Percentiles rank a stretch among this genome's conserved stretches.
These are phyloP conservation scores for Sarotherodon lohbergeri DNA, from an alignment of 2,113 vertebrate species.

Conservation along the genomic window DNA sequence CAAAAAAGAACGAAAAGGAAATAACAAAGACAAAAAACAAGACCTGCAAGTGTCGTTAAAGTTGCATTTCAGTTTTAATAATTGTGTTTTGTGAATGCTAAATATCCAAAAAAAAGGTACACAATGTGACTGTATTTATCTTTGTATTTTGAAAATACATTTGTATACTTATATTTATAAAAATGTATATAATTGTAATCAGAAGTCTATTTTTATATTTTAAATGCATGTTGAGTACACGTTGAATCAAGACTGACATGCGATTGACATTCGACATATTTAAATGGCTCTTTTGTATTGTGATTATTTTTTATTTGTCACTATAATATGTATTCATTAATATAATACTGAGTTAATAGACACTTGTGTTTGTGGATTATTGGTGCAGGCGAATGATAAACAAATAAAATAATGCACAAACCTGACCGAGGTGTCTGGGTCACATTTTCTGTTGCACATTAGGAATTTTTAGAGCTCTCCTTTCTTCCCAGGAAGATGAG, in stretches of 20 bases:
- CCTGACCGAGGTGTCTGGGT: not conserved
- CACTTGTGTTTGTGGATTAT: constrained; percentile 50
- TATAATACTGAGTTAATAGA: constrained; percentile 56
- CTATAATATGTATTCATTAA: constrained; percentile 55
- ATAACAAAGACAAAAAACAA: constrained; percentile 52
- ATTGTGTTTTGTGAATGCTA: constrained; percentile 98
- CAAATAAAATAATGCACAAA: constrained; percentile 47
- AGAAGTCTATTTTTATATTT: constrained; percentile 99
- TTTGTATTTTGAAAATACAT: constrained; percentile 99
- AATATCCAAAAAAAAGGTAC: constrained; percentile 93
- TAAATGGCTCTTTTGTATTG: constrained; percentile 67
- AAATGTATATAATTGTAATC: constrained; percentile 82
- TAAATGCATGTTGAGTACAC: constrained; percentile 76
- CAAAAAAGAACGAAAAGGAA: not conserved
- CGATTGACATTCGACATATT: constrained; percentile 70
- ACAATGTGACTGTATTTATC: constrained; percentile 98
- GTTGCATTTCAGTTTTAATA: constrained; percentile 90
- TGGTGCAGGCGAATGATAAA: constrained; percentile 22
- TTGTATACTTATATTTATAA: constrained; percentile 99
- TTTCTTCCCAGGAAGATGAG: not conserved
- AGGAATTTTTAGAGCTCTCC: not conserved
- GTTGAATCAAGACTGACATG: constrained; percentile 70
- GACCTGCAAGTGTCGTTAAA: constrained; percentile 82
- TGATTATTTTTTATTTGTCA: constrained; percentile 58
- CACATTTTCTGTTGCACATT: not conserved